Evolutionary conservation across 2,797 vertebrate species (phyloP), one percentile per base, ranked within the genome.

Genomic region (Buceros bicornis): DNA sequence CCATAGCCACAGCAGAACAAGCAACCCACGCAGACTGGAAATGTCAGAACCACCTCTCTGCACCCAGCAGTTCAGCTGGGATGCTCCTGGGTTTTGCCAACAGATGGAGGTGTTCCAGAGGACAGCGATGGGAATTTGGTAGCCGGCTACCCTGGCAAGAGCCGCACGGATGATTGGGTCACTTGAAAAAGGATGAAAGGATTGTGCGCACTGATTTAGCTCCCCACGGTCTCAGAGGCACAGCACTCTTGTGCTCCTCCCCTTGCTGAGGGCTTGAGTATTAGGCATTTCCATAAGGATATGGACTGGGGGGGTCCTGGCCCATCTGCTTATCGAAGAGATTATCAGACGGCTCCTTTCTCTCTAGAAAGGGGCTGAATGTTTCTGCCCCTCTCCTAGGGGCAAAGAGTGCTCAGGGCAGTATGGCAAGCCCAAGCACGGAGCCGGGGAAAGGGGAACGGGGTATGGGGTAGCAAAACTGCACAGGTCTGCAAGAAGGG

Each of bases 1-100:
- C 97, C 97, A 98, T 83, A 87, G 97, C 94, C 97, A 97, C 97
- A 66, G 94, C 90, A 95, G 56, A 93, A 40, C 82, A 78, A 21
- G 89, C 90, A 90, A 22, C 92, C 72, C 77, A 76, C 77, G 64
- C 4, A 8, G 60, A 14, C 24, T 20, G 24, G 70, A 56, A 95
- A 78, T 73, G 77, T 89, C 92, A 74, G 84, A 53, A 33, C 54
- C 48, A 50, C 56, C 54, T 76, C 79, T 81, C 25, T 14, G 80
- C 13, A 11, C 64, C 57, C 13, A 13, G 47, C 58, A 45, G 48
- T 6, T 45, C 48, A 78, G 82, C 76, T 54, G 25, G 66, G 77
- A 35, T 61, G 74, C 85, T 93, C 84, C 71, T 20, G 47, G 29
- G 31, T n/a, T 88, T 69, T 66, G 84, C 95, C 97, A 65, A 97